phyloP scores from a whole-genome alignment of 2,113 vertebrate genomes.

The Rhagologus leucostigma region DNA sequence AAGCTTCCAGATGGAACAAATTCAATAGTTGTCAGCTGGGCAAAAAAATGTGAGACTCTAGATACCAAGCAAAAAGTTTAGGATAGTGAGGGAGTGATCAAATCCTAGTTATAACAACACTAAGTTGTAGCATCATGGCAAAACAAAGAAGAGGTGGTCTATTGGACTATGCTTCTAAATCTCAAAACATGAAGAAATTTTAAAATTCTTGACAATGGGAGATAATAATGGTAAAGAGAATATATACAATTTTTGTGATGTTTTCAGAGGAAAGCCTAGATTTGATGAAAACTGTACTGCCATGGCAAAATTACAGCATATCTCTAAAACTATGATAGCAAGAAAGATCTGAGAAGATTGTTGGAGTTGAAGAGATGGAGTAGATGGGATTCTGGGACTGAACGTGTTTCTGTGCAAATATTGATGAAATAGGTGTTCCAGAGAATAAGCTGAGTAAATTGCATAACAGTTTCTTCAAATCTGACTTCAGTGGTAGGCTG shows the following conservation, averaged over 20 bases:
- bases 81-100: background rate
- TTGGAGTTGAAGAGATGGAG: background rate
- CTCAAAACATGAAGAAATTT: background rate
- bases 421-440: background rate
- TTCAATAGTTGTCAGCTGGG: background rate
- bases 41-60: background rate
- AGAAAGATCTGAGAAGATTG: background rate
- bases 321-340: accelerated
- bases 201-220: background rate
- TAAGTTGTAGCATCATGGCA: background rate
- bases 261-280: background rate
- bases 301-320: background rate
- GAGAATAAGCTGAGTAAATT: background rate
- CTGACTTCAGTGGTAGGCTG: background rate
- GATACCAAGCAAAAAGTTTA: background rate
- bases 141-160: background rate
- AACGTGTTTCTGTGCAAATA: background rate
- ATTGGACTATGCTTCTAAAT: background rate
- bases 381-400: background rate
- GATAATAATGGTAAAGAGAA: background rate
- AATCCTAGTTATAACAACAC: background rate
- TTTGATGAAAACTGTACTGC: background rate
- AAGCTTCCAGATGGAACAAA: background rate
- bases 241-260: background rate
- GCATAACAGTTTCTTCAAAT: background rate